phyloP scores from a whole-genome alignment of 2,888 invertebrate species.

The Arrhopalites spinosus region DNA sequence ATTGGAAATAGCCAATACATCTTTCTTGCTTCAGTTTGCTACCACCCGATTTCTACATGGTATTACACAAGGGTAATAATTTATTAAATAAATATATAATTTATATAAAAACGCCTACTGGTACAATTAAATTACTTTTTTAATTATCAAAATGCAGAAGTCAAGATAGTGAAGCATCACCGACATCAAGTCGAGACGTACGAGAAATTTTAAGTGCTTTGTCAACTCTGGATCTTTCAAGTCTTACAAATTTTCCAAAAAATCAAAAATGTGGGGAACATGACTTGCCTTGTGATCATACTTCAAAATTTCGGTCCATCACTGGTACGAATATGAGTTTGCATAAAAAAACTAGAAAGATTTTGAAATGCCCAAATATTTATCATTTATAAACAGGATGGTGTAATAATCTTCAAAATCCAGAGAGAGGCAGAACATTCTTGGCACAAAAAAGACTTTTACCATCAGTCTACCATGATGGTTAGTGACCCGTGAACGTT shows the following conservation, averaged over 20 bases:
- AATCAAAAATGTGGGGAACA: conserved; percentile 61
- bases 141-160: conserved; percentile 40
- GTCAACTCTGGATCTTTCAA: conserved; percentile 61
- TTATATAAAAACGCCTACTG: background rate
- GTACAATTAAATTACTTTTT: background rate
- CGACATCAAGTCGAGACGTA: conserved; percentile 57
- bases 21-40: conserved; percentile 62
- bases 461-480: conserved; percentile 61
- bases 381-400: too few relatives aligned
- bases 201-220: conserved; percentile 60
- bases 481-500: conserved; percentile 55
- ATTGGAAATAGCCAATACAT: conserved; percentile 61
- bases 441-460: conserved; percentile 60
- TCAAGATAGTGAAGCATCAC: conserved; percentile 58
- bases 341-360: too few relatives aligned
- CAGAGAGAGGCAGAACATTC: conserved; percentile 61
- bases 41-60: conserved; percentile 61
- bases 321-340: too few relatives aligned
- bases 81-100: too few relatives aligned
- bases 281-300: conserved; percentile 63
- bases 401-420: conserved; percentile 63
- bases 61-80: conserved; percentile 52
- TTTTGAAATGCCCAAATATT: too few relatives aligned
- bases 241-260: conserved; percentile 60
- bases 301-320: conserved; percentile 60